These are phyloP conservation scores for Pedionomus torquatus DNA, from an alignment of 2,113 vertebrate species.

Conservation along the genomic window DNA sequence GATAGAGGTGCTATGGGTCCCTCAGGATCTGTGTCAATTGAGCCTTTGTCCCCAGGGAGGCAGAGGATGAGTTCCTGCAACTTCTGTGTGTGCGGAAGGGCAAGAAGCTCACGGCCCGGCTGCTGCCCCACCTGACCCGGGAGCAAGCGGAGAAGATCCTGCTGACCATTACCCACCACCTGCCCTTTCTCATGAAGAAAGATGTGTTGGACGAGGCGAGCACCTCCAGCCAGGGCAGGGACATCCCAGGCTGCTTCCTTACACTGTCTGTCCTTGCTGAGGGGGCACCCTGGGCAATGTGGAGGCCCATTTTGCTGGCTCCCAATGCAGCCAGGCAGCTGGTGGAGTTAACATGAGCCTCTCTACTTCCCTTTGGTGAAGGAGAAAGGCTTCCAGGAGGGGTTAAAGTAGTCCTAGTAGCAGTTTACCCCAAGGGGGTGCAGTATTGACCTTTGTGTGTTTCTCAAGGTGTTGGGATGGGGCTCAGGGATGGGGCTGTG, in stretches of 20 bases:
- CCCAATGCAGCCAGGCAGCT: not conserved
- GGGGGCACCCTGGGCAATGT: not conserved
- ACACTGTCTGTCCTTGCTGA: not conserved
- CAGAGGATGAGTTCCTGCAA: conserved; percentile 86
- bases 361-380: not conserved
- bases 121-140: conserved; percentile 83
- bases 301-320: not conserved
- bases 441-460: not conserved
- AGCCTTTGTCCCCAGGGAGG: conserved; percentile 72
- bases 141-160: conserved; percentile 78
- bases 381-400: not conserved
- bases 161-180: conserved; percentile 76
- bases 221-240: not conserved
- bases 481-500: not conserved
- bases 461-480: not conserved
- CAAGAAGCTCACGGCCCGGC: conserved; percentile 83
- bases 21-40: not conserved
- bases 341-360: not conserved
- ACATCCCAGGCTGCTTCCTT: not conserved
- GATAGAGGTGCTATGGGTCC: not conserved
- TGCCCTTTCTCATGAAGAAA: conserved; percentile 86
- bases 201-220: conserved; percentile 85
- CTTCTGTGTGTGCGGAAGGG: conserved; percentile 88
- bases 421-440: fast-evolving
- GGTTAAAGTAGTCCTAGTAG: not conserved